These are phyloP conservation scores for Stenurella melanura DNA, from an alignment of 2,888 invertebrate species.

Conservation along the genomic window DNA sequence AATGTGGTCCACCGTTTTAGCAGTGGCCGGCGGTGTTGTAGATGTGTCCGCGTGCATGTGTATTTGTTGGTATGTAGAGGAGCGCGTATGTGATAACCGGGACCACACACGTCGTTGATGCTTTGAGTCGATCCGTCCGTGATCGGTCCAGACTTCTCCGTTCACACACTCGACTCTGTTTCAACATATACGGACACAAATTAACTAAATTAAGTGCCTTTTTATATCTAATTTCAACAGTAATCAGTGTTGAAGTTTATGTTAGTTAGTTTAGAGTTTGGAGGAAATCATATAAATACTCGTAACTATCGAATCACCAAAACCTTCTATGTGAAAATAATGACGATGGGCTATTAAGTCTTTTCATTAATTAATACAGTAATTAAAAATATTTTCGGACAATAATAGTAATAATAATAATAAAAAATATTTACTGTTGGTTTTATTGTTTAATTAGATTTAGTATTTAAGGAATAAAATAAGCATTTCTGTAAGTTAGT, in stretches of 20 bases:
- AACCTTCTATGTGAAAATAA: constrained; percentile 18
- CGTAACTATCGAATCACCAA: constrained; percentile 25
- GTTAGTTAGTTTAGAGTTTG: constrained; percentile 21
- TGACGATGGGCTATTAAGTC: constrained; percentile 7
- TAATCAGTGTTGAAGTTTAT: constrained; percentile 37
- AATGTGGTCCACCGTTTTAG: constrained; percentile 10
- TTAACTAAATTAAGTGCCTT: constrained; percentile 41
- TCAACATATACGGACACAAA: constrained; percentile 39
- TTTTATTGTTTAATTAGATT: not conserved
- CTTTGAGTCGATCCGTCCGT: constrained; percentile 46
- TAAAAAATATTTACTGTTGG: not conserved
- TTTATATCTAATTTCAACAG: constrained; percentile 39
- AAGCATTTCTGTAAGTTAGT: not conserved
- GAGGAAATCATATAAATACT: constrained; percentile 27
- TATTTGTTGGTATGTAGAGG: constrained; percentile 28
- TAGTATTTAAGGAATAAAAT: not conserved
- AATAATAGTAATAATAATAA: constrained; percentile 3
- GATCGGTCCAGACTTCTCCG: constrained; percentile 26
- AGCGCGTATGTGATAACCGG: constrained; percentile 30
- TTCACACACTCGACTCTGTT: constrained; percentile 36
- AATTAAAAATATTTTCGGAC: constrained; percentile 14
- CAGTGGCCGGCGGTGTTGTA: constrained; percentile 8
- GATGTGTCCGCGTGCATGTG: constrained; percentile 19
- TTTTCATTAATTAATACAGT: constrained; percentile 16
- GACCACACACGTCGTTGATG: constrained; percentile 62